Evolutionary conservation across 2,888 invertebrate genomes (phyloP).

Genomic region (Cantharis flavilabris): DNA sequence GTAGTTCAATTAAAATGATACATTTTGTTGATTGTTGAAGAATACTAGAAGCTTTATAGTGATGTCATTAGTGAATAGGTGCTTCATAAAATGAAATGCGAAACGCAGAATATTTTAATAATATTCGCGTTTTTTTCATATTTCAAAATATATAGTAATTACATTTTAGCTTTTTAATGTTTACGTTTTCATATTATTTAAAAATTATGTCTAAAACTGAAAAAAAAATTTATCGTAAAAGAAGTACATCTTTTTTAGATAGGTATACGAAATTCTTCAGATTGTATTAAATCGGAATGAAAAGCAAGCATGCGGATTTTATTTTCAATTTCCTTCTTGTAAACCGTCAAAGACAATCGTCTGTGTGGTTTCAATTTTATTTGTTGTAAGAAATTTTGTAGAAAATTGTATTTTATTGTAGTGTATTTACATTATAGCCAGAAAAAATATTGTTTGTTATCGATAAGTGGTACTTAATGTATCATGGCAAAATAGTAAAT

Average conservation of each 20-base stretch:
- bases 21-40: background rate
- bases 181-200: constrained; percentile 7
- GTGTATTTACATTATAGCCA: background rate
- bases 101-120: background rate
- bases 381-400: background rate
- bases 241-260: constrained; percentile 14
- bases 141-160: background rate
- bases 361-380: constrained; percentile 6
- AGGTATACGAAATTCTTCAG: constrained; percentile 19
- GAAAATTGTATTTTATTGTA: constrained; percentile 3
- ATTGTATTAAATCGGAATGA: constrained; percentile 24
- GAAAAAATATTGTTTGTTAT: background rate
- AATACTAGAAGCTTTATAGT: background rate
- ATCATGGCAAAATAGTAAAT: background rate
- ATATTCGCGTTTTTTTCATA: background rate
- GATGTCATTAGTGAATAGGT: background rate
- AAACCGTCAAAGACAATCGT: constrained; percentile 25
- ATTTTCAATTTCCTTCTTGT: constrained; percentile 24
- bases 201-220: constrained; percentile 1
- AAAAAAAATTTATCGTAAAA: constrained; percentile 16
- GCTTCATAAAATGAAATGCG: background rate
- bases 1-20: constrained; percentile 4
- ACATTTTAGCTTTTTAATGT: background rate
- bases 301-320: constrained; percentile 23
- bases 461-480: background rate